Evolutionary conservation across 2,113 vertebrate species (phyloP), one percentile per base, ranked within the genome.

Genomic region (Oryzias woworae): DNA sequence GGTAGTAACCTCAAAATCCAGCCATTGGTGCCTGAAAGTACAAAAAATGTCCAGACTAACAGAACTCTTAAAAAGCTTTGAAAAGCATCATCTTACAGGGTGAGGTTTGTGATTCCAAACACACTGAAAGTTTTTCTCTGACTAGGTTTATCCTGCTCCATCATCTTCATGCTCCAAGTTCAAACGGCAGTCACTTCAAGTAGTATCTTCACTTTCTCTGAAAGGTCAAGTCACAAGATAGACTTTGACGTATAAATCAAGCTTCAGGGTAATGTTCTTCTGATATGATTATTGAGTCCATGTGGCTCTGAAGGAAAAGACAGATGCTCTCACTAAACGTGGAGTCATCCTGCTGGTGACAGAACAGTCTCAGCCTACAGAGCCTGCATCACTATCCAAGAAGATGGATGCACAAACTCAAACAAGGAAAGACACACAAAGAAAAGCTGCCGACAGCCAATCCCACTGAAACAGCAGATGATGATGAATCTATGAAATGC

Each of bases 301-400:
- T 7, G 22, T 28, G 41, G 62, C 43, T 36, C 61, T 58, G 70
- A 53, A 61, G 43, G 62, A 57, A 71, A 77, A 78, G 58, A 58
- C 31, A 66, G 73, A 76, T 61, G 50, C 51, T 78, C 69, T 53
- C 69, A 66, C 49, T 78, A 53, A 72, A 85, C 59, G 78, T 69
- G 58, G 26, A 77, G 58, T 69, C 74, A 74, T 73, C 71, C 71
- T 67, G 59, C 60, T 65, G 60, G 60, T 78, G 74, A 82, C 77
- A 81, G 69, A 31, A 74, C 66, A 86, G 73, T 73, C 75, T 59
- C 24, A 45, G 70, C 45, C 76, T 62, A 57, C 72, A 64, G 69
- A 61, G 48, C 56, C 59, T 58, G 62, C 41, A 56, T 50, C 58
- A 54, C 36, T 28, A 36, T 12, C 36, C 36, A 36, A 10, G 36